Evolutionary conservation across 2,888 invertebrate genomes (phyloP), one percentile per base, ranked within the genome.

Genomic region (Apamea sordens): DNA sequence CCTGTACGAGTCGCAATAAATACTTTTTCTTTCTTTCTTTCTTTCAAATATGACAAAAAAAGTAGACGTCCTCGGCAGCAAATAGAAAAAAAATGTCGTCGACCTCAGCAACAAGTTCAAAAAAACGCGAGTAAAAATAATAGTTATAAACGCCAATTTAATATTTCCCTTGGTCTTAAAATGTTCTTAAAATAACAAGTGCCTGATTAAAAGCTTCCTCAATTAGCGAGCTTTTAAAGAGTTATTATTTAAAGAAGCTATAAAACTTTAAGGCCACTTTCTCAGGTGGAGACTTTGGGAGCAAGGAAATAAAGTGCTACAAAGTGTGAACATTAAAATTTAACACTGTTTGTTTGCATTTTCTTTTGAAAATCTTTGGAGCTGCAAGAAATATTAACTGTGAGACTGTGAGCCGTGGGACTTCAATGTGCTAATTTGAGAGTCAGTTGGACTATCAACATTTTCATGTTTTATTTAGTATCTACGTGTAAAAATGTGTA

Each of bases 121-220:
- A 65, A 47, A 41, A 24, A 32, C 63, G 4, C 6, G 6, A 61
- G 21, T 77, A 47, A 36, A 63, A 69, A n/a, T n/a, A 50, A 18
- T 8, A 32, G 41, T 63, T 15, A 13, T 18, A 68, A 80, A 69
- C 47, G 18, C 21, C 50, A 72, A 68, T 79, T 68, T 41, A n/a
- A n/a, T n/a, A 67, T 10, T 32, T 41, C 10, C 41, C 1, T 59
- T 68, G 47, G 68, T 68, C 67, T 28, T 65, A 65, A 61, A 81
- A 77, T 63, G 13, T 28, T 73, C n/a, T 11, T 64, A 28, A 77
- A 75, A 73, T 63, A 76, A 53, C 44, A 72, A 85, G 36, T 28
- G 8, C 77, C 47, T 73, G 63, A 78, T 84, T 63, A 84, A 78
- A 71, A 72, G 71, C 86, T 86, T 84, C 73, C 83, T 72, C 78